A percentile compares a stretch with the other conserved stretches of the same genome.
phyloP scores from a whole-genome alignment of 2,888 invertebrate genomes.

The Zootermopsis nevadensis region DNA sequence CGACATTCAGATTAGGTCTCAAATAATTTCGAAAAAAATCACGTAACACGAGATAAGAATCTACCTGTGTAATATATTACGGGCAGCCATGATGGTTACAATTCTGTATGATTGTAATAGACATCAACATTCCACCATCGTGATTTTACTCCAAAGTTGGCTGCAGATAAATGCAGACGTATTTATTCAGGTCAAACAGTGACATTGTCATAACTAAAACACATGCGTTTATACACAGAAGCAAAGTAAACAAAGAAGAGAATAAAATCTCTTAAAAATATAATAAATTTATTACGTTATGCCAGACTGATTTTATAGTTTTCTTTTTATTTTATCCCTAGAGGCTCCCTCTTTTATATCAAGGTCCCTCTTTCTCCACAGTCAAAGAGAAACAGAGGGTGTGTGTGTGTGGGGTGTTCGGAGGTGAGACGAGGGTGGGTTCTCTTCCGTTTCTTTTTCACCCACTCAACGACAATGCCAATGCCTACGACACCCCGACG shows the following conservation, averaged over 20 bases:
- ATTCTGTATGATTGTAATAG: too few species aligned
- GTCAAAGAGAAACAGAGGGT: not conserved
- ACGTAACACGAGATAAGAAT: too few species aligned
- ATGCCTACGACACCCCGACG: conserved; percentile 11
- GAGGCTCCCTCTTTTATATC: conserved; percentile 9
- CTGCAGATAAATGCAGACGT: too few species aligned
- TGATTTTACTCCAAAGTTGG: too few species aligned
- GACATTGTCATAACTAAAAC: not conserved
- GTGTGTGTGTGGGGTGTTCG: conserved; percentile 14
- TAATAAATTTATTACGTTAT: conserved; percentile 51
- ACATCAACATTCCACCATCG: too few species aligned
- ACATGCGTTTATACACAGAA: not conserved
- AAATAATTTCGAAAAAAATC: too few species aligned
- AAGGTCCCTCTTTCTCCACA: conserved; percentile 4
- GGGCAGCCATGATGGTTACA: too few species aligned
- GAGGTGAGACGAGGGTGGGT: conserved; percentile 30
- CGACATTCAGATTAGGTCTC: too few species aligned
- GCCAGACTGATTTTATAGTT: conserved; percentile 50
- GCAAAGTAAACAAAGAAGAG: not conserved
- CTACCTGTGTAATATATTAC: too few species aligned
- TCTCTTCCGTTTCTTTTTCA: conserved; percentile 19
- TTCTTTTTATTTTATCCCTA: conserved; percentile 24
- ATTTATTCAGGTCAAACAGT: not conserved
- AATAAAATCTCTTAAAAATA: conserved; percentile 17
- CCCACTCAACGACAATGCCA: conserved; percentile 7